Base-by-base conservation (phyloP, 2,113 vertebrate species). In the Psilopogon haemacephalus region DNA sequence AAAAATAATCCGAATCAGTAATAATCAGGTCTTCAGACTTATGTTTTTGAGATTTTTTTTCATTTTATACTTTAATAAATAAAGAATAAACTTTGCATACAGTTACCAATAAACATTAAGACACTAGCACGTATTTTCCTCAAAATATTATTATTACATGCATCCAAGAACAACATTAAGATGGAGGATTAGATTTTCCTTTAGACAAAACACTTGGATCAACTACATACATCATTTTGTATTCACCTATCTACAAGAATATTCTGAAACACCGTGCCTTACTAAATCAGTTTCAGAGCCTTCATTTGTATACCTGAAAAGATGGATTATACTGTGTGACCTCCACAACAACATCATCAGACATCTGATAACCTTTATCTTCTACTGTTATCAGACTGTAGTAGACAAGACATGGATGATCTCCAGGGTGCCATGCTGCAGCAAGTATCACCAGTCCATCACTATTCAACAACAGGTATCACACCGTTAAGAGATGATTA, bases 301-400 rank as follows among this genome's bases (percentile, higher is more conserved):
- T 60, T 54, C 23, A n/a, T 8, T 6, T 80, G 37, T 81, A 82
- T 96, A 99, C 99, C 98, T 98, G 98, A 96, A 99, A 99, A 6
- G 97, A 97, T 2, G 98, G 98, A 86, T 97, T 99, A 95, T 98
- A 98, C 65, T 99, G 99, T 55, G 98, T 99, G 90, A 99, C 99
- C 86, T 99, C 99, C 64, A 99, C 98, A 3, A 97, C 97, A n/a
- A 99, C 94, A 1, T 98, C 97, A 60, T 99, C 98, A 17, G 98
- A 97, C 94, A 98, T 97, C 54, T 98, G 82, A 65, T 63, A 94
- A n/a, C 98, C 98, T 11, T 92, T 96, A 82, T 99, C 99, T 86
- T 98, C 98, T 32, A 99, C 95, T 8, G 98, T 99, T 95, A 99
- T 62, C 89, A 99, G 96, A 85, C 98, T 98, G 96, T 98, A 99